A percentile compares a stretch with the other conserved stretches of the same genome.
These are phyloP conservation scores for Rhabditoides inermis DNA, from an alignment of 2,888 invertebrate species.

Conservation along the genomic window DNA sequence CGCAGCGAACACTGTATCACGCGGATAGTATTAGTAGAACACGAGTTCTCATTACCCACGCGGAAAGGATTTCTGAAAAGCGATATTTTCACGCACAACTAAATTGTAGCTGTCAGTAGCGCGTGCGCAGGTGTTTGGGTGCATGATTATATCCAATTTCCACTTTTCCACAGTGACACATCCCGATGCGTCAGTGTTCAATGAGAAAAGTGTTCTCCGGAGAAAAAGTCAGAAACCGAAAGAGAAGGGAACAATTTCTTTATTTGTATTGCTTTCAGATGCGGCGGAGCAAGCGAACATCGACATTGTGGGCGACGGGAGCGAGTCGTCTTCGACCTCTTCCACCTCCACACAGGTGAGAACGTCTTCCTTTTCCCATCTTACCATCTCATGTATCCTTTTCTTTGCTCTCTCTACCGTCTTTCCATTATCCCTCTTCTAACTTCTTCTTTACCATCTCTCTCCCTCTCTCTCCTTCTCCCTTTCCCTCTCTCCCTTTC, in stretches of 20 bases:
- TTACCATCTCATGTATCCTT: background rate
- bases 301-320: constrained; percentile 42
- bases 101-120: background rate
- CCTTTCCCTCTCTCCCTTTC: background rate
- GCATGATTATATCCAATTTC: no score
- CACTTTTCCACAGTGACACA: no score
- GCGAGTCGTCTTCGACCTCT: constrained; percentile 46
- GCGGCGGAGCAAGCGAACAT: constrained; percentile 24
- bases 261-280: no score
- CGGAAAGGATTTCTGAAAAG: background rate
- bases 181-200: no score
- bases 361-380: background rate
- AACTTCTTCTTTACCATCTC: background rate
- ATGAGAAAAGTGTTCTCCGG: no score
- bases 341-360: constrained; percentile 46
- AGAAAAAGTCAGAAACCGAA: no score
- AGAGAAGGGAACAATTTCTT: no score
- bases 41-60: no score
- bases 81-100: background rate
- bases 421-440: constrained; percentile 15
- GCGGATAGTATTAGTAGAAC: no score
- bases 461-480: background rate
- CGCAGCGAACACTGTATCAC: no score
- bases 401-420: constrained; percentile 7
- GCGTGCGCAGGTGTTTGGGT: no score